Conservation (phyloP, 2,888 invertebrate species). For the Synanthedon myopaeformis region DNA sequence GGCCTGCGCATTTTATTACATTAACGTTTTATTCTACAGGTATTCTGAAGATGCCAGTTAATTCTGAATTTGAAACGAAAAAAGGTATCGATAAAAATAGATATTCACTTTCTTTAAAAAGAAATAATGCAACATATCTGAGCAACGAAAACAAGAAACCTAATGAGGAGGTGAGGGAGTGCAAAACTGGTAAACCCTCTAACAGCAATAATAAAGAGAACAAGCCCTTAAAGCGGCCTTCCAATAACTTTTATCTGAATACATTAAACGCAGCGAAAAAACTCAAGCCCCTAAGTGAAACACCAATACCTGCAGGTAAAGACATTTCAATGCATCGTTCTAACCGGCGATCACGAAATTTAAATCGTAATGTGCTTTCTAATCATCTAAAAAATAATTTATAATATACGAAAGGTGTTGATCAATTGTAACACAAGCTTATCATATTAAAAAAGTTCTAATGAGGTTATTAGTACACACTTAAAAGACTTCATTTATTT, state of each 20-base stretch:
- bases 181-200: conserved; percentile 22
- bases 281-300: conserved; percentile 45
- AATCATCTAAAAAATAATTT: not conserved
- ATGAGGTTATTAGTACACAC: too few species aligned
- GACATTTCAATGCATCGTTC: not conserved
- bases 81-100: conserved; percentile 54
- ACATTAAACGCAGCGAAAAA: conserved; percentile 55
- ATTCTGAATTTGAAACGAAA: conserved; percentile 54
- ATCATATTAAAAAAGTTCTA: too few species aligned
- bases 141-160: conserved; percentile 40
- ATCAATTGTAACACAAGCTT: too few species aligned
- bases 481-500: not conserved
- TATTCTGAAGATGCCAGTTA: conserved; percentile 70
- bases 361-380: not conserved
- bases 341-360: not conserved
- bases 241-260: conserved; percentile 43
- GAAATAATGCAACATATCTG: conserved; percentile 54
- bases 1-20: conserved; percentile 4
- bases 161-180: conserved; percentile 26
- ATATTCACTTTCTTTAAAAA: conserved; percentile 53
- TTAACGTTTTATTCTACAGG: conserved; percentile 34
- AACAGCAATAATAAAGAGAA: conserved; percentile 48
- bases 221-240: conserved; percentile 47
- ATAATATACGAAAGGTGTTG: too few species aligned
- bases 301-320: conserved; percentile 37